These are phyloP conservation scores for Balaeniceps rex DNA, from an alignment of 2,113 vertebrate species.

Conservation along the genomic window DNA sequence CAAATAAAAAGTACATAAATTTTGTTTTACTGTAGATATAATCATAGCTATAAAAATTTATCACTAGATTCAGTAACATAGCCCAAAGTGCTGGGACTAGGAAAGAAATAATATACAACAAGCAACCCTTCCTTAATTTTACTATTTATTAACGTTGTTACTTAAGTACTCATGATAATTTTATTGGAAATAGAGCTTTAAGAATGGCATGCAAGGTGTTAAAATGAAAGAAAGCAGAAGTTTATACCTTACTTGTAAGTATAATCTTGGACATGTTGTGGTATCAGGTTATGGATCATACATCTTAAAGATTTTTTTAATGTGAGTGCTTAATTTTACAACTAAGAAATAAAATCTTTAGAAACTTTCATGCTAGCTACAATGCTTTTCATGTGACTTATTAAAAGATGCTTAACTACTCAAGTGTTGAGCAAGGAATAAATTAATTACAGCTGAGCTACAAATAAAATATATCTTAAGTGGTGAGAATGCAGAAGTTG, in stretches of 20 bases:
- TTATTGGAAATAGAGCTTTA: neutral
- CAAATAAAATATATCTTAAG: neutral
- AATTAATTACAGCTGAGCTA: neutral
- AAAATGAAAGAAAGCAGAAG: neutral
- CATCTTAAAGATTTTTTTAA: neutral
- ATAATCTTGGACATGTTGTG: neutral
- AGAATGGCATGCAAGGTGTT: neutral
- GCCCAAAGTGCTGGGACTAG: neutral
- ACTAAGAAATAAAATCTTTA: neutral
- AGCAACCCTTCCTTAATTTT: neutral
- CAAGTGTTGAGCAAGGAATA: neutral
- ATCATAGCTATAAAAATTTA: slow-evolving; percentile 57
- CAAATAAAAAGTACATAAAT: slow-evolving; percentile 50
- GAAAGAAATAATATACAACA: neutral
- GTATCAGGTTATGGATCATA: neutral
- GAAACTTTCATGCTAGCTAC: neutral
- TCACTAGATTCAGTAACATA: slow-evolving; percentile 27
- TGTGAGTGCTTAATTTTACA: neutral
- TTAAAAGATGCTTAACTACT: neutral
- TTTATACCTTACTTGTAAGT: neutral
- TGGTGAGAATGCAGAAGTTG: neutral
- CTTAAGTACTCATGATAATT: neutral
- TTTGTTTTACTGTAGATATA: slow-evolving; percentile 41
- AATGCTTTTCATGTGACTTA: neutral
- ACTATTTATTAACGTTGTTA: neutral